Evolutionary conservation across 2,888 invertebrate genomes (phyloP).

Genomic region (Gisinianus flammeolus): DNA sequence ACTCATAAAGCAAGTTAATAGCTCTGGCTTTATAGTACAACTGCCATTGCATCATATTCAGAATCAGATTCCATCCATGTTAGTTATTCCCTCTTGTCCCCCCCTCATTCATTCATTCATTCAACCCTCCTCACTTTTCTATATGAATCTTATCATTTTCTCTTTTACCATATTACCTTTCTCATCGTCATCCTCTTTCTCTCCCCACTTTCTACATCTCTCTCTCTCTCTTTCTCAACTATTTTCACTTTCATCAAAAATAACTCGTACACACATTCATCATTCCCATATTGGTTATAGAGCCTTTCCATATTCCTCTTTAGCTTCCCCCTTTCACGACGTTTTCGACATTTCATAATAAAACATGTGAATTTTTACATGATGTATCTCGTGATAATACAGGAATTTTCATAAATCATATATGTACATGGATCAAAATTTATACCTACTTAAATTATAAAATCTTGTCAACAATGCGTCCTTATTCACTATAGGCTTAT

Average conservation of each 20-base stretch:
- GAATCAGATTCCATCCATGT: not conserved
- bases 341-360: no score
- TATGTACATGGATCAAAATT: no score
- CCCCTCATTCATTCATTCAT: not conserved
- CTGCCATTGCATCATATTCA: conserved; percentile 23
- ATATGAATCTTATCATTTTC: conserved; percentile 11
- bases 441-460: no score
- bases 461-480: no score
- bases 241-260: conserved; percentile 5
- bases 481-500: no score
- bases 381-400: no score
- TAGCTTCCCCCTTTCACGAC: not conserved
- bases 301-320: conserved; percentile 5
- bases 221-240: not conserved
- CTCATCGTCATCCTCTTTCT: not conserved
- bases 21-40: conserved; percentile 23
- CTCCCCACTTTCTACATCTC: not conserved
- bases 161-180: not conserved
- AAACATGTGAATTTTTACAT: no score
- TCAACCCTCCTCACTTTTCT: not conserved
- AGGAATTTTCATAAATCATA: no score
- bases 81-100: not conserved
- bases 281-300: not conserved
- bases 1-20: conserved; percentile 30
- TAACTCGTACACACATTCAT: not conserved